phyloP scores from a whole-genome alignment of 2,113 vertebrate species.

The Gymnogyps californianus region DNA sequence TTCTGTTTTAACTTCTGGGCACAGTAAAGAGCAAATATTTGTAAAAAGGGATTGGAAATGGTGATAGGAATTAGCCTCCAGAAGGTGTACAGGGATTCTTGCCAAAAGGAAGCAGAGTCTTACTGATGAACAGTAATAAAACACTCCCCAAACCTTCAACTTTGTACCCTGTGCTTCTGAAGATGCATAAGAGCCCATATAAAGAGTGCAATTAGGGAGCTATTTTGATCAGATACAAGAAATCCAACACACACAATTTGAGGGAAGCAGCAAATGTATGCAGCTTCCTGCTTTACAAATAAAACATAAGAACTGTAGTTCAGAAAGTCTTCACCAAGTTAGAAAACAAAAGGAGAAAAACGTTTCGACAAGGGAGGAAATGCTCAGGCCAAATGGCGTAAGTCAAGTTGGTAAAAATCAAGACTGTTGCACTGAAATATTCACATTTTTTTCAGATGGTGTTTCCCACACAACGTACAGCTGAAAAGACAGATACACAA shows the following conservation, averaged over 20 bases:
- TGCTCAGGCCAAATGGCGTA: neutral
- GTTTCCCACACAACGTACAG: neutral
- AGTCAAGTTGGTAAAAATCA: neutral
- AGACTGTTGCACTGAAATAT: neutral
- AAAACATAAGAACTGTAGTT: neutral
- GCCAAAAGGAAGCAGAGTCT: conserved; percentile 6
- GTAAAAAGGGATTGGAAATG: neutral
- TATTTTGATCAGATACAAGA: neutral
- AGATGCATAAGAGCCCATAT: neutral
- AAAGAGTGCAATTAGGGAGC: neutral
- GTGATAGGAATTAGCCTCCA: neutral
- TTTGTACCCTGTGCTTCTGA: neutral
- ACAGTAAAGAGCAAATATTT: conserved; percentile 26
- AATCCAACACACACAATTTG: neutral
- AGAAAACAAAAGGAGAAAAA: neutral
- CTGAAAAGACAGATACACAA: neutral
- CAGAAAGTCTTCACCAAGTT: neutral
- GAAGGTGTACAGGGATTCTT: neutral
- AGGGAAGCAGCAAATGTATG: neutral
- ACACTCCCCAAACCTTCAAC: neutral
- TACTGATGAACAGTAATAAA: neutral
- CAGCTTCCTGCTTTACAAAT: neutral
- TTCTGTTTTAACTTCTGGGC: neutral
- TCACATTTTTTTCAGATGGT: neutral
- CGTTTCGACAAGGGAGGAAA: neutral